Percentiles rank a stretch among this genome's conserved stretches.
These are phyloP conservation scores for Brachionus paranguensis DNA, from an alignment of 1,140 invertebrate species.

Conservation along the genomic window DNA sequence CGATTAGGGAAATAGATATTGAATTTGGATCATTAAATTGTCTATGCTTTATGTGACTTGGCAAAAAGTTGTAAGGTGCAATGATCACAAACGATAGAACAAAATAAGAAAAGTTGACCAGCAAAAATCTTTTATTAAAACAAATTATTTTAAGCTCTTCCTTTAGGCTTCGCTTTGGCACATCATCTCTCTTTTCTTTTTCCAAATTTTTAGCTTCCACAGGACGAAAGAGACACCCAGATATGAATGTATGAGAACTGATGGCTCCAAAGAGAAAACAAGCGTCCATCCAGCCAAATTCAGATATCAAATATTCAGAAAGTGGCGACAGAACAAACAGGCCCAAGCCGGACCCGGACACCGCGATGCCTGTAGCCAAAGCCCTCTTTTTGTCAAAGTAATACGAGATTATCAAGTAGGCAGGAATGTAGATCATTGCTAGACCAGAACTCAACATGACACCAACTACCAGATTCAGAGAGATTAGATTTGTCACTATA, in stretches of 20 bases:
- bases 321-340: conserved; percentile 49
- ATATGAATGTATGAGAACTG: conserved; percentile 20
- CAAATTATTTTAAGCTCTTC: not conserved
- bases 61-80: conserved; percentile 71
- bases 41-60: conserved; percentile 48
- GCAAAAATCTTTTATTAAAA: conserved; percentile 65
- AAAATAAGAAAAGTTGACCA: conserved; percentile 87
- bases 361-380: conserved; percentile 77
- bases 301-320: conserved; percentile 45
- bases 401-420: conserved; percentile 80
- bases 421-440: conserved; percentile 81
- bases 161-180: not conserved
- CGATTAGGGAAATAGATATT: conserved; percentile 84
- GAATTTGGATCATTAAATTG: conserved; percentile 69
- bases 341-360: conserved; percentile 52
- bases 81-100: conserved; percentile 87
- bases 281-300: conserved; percentile 42
- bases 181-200: not conserved
- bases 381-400: conserved; percentile 87
- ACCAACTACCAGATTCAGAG: not conserved
- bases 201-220: not conserved
- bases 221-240: conserved; percentile 20
- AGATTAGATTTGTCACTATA: conserved; percentile 42
- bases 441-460: conserved; percentile 69
- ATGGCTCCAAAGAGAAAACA: conserved; percentile 35